Percentiles rank a stretch among this genome's conserved stretches.
Conservation (phyloP, 2,888 invertebrate genomes). For the Macrosiphum euphorbiae region DNA sequence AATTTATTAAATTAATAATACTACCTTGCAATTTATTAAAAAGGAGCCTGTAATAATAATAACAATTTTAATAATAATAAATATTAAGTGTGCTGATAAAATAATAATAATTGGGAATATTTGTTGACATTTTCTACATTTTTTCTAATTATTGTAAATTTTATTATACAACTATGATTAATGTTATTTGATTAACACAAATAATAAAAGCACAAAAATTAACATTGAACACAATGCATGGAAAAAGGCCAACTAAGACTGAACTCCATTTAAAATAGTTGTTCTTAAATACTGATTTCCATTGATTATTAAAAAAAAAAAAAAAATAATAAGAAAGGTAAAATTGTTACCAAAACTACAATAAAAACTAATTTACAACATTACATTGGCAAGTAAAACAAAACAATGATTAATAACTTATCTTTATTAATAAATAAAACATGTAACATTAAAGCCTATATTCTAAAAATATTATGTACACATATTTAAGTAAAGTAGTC, state of each 20-base stretch:
- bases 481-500: constrained; percentile 43
- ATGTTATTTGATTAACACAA: neutral
- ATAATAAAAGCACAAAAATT: neutral
- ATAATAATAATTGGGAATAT: neutral
- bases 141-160: neutral
- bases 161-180: neutral
- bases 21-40: no score
- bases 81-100: neutral
- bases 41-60: neutral
- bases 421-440: constrained; percentile 54
- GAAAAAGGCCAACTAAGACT: constrained; percentile 13
- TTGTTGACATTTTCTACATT: neutral
- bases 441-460: constrained; percentile 16
- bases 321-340: neutral
- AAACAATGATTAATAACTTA: constrained; percentile 56
- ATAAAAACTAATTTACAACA: constrained; percentile 66
- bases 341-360: neutral
- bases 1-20: no score
- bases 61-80: neutral
- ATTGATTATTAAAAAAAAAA: neutral
- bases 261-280: constrained; percentile 47
- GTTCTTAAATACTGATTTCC: constrained; percentile 2
- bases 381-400: constrained; percentile 62
- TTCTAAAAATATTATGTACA: constrained; percentile 19
- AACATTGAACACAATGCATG: neutral